These are phyloP conservation scores for Eulemur rubriventer DNA, from an alignment of 2,797 vertebrate species.

Conservation along the genomic window DNA sequence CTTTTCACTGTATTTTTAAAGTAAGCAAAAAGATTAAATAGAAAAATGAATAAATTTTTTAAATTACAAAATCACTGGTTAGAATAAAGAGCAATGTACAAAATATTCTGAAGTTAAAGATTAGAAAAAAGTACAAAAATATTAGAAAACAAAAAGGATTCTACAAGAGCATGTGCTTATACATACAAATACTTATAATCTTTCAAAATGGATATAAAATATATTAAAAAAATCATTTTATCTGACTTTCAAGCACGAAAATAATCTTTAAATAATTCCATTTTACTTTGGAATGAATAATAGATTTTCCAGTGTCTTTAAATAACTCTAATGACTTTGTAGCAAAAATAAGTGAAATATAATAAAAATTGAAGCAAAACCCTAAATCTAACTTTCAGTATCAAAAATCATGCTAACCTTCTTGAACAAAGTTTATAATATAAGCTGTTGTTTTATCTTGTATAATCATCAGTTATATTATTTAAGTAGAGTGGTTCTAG, in stretches of 20 bases:
- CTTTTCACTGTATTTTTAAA: neutral
- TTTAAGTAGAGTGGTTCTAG: neutral
- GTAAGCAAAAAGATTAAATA: neutral
- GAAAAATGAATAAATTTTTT: neutral
- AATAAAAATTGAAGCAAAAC: neutral
- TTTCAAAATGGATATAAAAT: conserved; percentile 13
- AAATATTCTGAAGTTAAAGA: neutral
- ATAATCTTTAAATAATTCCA: neutral
- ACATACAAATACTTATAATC: neutral
- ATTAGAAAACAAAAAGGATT: neutral
- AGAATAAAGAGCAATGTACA: neutral
- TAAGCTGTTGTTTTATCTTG: neutral
- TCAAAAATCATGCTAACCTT: neutral
- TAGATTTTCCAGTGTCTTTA: neutral
- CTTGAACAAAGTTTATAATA: neutral
- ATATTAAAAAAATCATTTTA: conserved; percentile 32
- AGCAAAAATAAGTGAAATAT: neutral
- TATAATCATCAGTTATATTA: neutral
- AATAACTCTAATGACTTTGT: neutral
- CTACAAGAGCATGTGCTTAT: neutral
- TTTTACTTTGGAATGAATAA: neutral
- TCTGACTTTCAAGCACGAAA: conserved; percentile 42
- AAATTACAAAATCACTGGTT: neutral
- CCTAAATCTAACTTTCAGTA: neutral
- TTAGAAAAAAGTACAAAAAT: neutral